Base-by-base conservation (phyloP, 2,888 invertebrate genomes). In the Mesorhabditis spiculigera region DNA sequence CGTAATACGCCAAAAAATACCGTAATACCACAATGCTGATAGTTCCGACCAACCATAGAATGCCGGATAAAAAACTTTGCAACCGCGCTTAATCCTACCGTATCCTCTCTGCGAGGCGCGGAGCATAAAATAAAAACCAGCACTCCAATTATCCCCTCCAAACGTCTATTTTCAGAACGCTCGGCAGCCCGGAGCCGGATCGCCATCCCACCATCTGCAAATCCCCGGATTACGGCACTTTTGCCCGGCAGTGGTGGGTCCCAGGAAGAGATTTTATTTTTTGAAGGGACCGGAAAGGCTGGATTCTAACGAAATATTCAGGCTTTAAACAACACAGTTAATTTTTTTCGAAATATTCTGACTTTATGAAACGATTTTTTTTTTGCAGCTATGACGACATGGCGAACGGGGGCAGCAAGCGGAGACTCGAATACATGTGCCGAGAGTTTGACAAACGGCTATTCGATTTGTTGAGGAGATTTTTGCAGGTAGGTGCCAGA, bases 281-380 rank as follows among this genome's bases (percentile, higher is more conserved):
- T 88, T 68, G 87, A 89, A 75, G 89, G 89, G 68, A 90, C 90
- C 50, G 86, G 90, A 70, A 87, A 90, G 70, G 89, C 89, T 81
- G 82, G 86, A 10, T 89, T 90, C 83, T 90, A 90, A 16, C 86
- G 68, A 58, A 58, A 1, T 58, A 13, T 58, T n/a, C n/a, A 13
- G 58, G 13, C 10, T 10, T 58, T 13, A 10, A n/a, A n/a, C n/a
- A 58, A 58, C 13, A 13, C 13, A 88, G 89, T 81, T 86, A 90
- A 68, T 86, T 90, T 72, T n/a, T n/a, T n/a, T n/a, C n/a, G n/a
- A n/a, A n/a, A n/a, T n/a, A n/a, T n/a, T n/a, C n/a, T n/a, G n/a
- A n/a, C n/a, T n/a, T n/a, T n/a, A n/a, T n/a, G n/a, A n/a, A n/a
- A n/a, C n/a, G n/a, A n/a, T n/a, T n/a, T n/a, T n/a, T n/a, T 3